These are phyloP conservation scores for Salticus scenicus DNA, from an alignment of 2,888 invertebrate species.

Conservation along the genomic window DNA sequence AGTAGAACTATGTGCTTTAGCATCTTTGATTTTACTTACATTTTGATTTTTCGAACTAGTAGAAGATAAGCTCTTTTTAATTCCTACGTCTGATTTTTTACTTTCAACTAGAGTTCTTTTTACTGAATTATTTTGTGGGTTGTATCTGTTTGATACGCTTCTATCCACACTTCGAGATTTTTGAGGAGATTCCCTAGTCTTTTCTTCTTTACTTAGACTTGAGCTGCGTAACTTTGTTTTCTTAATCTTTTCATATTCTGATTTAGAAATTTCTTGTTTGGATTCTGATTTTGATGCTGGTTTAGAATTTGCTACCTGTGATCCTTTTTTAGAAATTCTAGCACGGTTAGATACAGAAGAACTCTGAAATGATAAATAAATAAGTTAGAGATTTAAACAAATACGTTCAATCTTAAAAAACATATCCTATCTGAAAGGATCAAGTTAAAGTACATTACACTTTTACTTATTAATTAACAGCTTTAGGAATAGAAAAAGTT, in stretches of 20 bases:
- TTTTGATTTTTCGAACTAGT: background rate
- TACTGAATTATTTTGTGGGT: background rate
- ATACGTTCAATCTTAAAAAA: too few relatives aligned
- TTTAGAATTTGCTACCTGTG: conserved; percentile 5
- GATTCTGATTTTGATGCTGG: conserved; percentile 13
- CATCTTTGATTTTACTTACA: background rate
- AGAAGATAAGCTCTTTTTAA: background rate
- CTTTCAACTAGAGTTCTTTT: background rate
- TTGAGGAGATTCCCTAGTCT: conserved; percentile 38
- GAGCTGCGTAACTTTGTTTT: conserved; percentile 31
- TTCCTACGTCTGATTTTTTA: background rate
- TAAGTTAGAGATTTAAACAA: too few relatives aligned
- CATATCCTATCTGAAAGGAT: too few relatives aligned
- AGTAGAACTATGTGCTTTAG: background rate
- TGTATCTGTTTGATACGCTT: background rate
- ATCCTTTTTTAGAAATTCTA: background rate
- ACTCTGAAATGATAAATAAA: background rate
- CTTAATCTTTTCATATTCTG: conserved; percentile 7
- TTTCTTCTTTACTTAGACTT: conserved; percentile 4
- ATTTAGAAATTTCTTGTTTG: conserved; percentile 27
- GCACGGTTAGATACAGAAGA: background rate
- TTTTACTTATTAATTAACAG: too few relatives aligned
- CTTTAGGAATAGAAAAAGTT: too few relatives aligned
- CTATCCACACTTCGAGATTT: conserved; percentile 54
- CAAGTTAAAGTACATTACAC: too few relatives aligned